Conservation (phyloP, 2,797 vertebrate species). For the Sciurus carolinensis region DNA sequence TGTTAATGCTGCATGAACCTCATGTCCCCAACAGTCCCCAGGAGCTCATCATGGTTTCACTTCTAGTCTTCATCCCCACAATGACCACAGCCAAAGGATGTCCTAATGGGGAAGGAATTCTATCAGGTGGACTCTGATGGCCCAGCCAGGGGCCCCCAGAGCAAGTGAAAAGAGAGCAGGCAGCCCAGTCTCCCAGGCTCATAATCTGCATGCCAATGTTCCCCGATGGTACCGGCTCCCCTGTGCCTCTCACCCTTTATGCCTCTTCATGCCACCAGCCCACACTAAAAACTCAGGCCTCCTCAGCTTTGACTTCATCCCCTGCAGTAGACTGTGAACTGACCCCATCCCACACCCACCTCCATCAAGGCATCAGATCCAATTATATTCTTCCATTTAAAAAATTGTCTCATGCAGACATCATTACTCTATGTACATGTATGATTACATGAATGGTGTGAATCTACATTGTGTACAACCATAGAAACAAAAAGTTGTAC, state of each 20-base stretch:
- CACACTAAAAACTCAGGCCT: neutral
- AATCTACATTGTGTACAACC: too few species aligned
- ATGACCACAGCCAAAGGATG: neutral
- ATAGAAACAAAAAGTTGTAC: too few species aligned
- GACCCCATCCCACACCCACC: too few species aligned
- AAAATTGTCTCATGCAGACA: neutral
- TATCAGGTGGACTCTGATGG: neutral
- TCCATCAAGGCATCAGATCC: neutral
- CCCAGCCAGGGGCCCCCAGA: neutral
- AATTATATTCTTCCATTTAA: neutral
- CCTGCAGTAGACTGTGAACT: neutral
- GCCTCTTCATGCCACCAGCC: fast-evolving
- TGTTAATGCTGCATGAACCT: neutral
- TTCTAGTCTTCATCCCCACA: neutral
- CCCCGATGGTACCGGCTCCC: too few species aligned
- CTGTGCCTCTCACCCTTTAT: fast-evolving
- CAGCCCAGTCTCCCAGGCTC: neutral
- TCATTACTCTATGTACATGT: too few species aligned
- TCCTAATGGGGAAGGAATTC: neutral
- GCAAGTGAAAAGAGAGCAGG: neutral
- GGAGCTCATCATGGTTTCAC: neutral
- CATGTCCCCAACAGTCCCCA: neutral
- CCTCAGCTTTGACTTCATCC: neutral
- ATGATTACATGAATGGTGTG: too few species aligned
- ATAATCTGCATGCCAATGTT: fast-evolving